Percentiles rank a stretch among this genome's conserved stretches.
phyloP scores from a whole-genome alignment of 1,140 invertebrate species.

The Matsumurasca onukii region DNA sequence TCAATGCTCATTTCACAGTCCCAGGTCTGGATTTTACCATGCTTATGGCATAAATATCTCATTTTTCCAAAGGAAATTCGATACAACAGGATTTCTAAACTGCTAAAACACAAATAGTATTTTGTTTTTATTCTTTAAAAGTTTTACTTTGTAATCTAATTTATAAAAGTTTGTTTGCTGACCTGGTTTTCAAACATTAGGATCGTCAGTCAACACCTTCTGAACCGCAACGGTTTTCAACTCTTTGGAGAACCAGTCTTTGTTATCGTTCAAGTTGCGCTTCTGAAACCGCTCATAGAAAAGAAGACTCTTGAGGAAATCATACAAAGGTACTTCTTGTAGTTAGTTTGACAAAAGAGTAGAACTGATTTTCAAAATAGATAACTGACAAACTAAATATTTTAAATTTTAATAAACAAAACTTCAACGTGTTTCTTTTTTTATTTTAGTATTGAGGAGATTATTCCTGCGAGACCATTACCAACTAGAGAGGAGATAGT shows the following conservation, averaged over 20 bases:
- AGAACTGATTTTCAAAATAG: not conserved
- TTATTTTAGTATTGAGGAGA: not conserved
- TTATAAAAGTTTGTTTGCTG: not conserved
- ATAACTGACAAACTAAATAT: not conserved
- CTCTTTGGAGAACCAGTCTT: not conserved
- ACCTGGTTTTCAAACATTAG: not conserved
- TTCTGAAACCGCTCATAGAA: not conserved
- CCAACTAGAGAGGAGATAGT: not conserved
- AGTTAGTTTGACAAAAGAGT: not conserved
- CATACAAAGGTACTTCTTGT: not conserved
- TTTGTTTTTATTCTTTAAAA: not conserved
- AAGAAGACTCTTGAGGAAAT: not conserved
- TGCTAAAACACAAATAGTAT: not conserved
- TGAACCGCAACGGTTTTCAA: not conserved
- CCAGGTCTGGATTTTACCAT: no score
- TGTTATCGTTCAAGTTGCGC: not conserved
- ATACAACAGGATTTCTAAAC: no score
- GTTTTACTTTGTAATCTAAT: not conserved
- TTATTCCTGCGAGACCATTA: not conserved
- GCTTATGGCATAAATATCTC: no score
- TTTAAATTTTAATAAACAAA: not conserved
- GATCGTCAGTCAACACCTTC: not conserved
- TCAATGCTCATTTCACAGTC: no score
- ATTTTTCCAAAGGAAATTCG: no score
- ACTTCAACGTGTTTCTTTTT: not conserved